Evolutionary conservation across 2,888 invertebrate species (phyloP).

Genomic region (Aromia moschata): DNA sequence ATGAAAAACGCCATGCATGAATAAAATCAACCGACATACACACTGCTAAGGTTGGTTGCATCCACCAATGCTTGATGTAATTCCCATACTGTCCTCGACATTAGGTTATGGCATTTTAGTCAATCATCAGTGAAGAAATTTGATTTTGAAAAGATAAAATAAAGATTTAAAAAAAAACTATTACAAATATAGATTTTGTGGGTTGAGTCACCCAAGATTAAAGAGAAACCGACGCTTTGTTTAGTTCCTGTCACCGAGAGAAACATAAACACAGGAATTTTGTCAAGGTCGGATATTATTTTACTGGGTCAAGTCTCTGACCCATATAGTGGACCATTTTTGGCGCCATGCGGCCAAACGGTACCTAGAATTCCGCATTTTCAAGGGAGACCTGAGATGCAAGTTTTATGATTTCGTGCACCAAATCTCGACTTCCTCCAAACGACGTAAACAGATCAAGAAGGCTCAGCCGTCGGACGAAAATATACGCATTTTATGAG

Average conservation of each 20-base stretch:
- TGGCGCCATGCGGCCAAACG: neutral
- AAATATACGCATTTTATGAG: constrained; percentile 10
- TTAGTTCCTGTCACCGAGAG: neutral
- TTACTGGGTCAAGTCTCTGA: constrained; percentile 21
- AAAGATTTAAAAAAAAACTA: no score
- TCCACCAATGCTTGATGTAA: no score
- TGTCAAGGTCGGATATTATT: constrained; percentile 15
- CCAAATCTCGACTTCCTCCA: neutral
- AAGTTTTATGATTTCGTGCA: neutral
- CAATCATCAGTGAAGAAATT: no score
- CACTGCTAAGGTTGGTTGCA: no score
- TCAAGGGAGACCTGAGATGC: neutral
- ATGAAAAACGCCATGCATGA: no score
- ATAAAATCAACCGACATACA: no score
- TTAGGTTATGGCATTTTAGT: no score
- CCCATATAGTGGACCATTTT: constrained; percentile 4
- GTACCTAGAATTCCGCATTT: neutral
- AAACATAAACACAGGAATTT: constrained; percentile 1
- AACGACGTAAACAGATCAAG: constrained; percentile 9
- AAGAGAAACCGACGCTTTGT: neutral
- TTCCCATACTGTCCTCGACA: no score
- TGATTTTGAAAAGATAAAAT: no score
- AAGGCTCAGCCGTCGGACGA: neutral
- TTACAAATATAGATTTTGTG: no score
- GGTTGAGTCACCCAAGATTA: no score